These are phyloP conservation scores for Etia nguti DNA, from an alignment of 2,113 vertebrate genomes.

Conservation along the genomic window DNA sequence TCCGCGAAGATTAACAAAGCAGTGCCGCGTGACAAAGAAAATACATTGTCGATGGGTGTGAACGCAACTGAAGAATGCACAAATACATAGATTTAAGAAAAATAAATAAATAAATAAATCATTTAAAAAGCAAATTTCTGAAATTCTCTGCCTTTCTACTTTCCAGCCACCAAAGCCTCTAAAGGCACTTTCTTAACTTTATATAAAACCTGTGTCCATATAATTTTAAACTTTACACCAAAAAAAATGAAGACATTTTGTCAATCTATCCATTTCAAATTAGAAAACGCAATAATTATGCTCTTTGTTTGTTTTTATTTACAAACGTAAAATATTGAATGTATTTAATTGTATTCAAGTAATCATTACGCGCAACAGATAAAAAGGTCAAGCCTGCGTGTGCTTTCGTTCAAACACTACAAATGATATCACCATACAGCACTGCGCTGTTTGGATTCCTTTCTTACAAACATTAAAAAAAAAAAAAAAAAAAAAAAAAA, in stretches of 20 bases:
- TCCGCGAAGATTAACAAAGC: neutral
- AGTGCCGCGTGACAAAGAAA: neutral
- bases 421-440: neutral
- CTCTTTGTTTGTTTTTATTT: neutral
- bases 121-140: neutral
- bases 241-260: neutral
- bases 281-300: neutral
- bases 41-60: neutral
- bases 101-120: neutral
- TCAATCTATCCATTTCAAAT: neutral
- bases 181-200: neutral
- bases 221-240: neutral
- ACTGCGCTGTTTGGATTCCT: neutral
- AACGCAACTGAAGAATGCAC: neutral
- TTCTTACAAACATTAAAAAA: neutral
- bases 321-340: neutral
- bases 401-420: neutral
- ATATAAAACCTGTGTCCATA: neutral
- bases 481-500: neutral
- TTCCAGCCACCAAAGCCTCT: neutral
- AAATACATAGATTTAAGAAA: neutral
- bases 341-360: neutral
- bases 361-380: neutral
- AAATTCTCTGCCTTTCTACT: neutral
- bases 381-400: neutral